phyloP scores from a whole-genome alignment of 2,888 invertebrate species.

The Deroplatys truncata region DNA sequence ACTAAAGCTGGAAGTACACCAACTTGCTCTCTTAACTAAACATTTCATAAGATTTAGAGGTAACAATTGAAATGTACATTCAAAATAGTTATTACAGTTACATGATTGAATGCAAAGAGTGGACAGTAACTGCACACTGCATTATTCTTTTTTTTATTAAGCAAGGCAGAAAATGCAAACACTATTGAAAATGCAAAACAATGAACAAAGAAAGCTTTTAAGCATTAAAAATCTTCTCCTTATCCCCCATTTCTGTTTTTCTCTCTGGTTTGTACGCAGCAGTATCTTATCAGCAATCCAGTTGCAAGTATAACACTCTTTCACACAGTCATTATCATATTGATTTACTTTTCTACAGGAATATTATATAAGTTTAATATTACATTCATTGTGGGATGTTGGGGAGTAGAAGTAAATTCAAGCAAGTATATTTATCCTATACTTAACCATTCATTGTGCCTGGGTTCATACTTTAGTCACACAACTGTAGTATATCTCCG shows the following conservation, averaged over 20 bases:
- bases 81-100: slow-evolving; percentile 4
- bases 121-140: neutral
- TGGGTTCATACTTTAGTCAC: too few relatives aligned
- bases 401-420: too few relatives aligned
- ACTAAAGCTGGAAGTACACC: slow-evolving; percentile 11
- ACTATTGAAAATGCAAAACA: neutral
- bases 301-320: neutral
- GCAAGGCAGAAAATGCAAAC: neutral
- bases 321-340: neutral
- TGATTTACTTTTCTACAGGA: neutral
- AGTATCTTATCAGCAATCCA: neutral
- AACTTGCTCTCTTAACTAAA: slow-evolving; percentile 5
- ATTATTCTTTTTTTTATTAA: neutral
- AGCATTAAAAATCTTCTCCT: neutral
- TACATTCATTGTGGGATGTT: too few relatives aligned
- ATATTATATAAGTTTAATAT: neutral
- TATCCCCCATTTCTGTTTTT: neutral
- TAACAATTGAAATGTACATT: slow-evolving; percentile 17
- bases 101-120: neutral
- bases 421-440: too few relatives aligned
- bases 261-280: neutral
- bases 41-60: slow-evolving; percentile 6
- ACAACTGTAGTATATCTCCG: too few relatives aligned
- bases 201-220: slow-evolving; percentile 11
- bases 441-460: too few relatives aligned